phyloP scores from a whole-genome alignment of 2,113 vertebrate genomes.

The Ictalurus punctatus region DNA sequence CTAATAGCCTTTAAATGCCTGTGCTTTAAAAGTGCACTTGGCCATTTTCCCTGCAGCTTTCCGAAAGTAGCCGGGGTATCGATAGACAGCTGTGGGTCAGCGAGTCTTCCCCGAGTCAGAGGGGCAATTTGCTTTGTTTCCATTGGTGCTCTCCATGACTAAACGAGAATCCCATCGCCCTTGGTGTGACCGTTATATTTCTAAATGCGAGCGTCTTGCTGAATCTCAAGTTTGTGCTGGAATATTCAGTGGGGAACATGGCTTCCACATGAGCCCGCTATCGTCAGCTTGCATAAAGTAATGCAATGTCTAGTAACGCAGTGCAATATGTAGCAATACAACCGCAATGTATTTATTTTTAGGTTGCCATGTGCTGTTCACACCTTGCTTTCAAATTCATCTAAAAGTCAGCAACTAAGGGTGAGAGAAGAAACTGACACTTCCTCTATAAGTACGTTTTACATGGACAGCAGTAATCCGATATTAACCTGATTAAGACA shows the following conservation, averaged over 20 bases:
- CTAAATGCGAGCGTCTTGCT: background rate
- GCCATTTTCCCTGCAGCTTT: slow-evolving; percentile 46
- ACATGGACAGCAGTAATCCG: no score
- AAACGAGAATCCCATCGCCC: background rate
- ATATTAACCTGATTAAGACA: no score
- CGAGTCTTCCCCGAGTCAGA: slow-evolving; percentile 24
- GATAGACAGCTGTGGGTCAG: slow-evolving; percentile 71
- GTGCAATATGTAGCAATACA: background rate
- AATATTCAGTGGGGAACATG: background rate
- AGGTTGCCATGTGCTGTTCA: background rate
- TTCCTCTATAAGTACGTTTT: background rate
- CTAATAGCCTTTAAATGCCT: slow-evolving; percentile 36
- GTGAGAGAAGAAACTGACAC: background rate
- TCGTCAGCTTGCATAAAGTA: background rate
- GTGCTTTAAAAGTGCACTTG: slow-evolving; percentile 20
- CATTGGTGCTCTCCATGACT: background rate
- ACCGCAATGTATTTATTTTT: background rate
- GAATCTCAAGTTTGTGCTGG: background rate
- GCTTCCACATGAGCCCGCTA: background rate
- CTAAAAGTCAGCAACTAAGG: background rate
- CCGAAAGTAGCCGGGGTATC: slow-evolving; percentile 50
- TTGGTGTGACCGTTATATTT: background rate
- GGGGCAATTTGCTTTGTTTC: background rate
- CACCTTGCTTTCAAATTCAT: background rate
- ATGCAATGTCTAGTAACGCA: background rate